A percentile compares a stretch with the other conserved stretches of the same genome.
Evolutionary conservation across 2,888 invertebrate species (phyloP).

Genomic region (Cantharis rustica): DNA sequence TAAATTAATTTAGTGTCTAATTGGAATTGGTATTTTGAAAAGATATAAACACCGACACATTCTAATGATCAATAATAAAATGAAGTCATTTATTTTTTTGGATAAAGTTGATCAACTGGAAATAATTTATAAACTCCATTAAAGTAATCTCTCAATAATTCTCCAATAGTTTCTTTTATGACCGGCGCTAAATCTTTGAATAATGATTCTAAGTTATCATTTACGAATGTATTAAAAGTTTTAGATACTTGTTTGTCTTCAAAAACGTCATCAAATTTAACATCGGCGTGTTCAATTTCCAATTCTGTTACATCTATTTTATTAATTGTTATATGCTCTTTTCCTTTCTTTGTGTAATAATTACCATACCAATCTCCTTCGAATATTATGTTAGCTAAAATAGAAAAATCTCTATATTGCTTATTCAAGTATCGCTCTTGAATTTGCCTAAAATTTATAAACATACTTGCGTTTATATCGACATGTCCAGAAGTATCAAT

Average conservation of each 20-base stretch:
- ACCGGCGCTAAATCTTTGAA: neutral
- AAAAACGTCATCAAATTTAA: neutral
- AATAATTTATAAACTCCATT: neutral
- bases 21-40: too few species aligned
- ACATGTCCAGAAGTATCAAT: neutral
- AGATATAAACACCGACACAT: too few species aligned
- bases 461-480: neutral
- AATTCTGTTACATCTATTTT: neutral
- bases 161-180: neutral
- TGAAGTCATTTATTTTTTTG: neutral
- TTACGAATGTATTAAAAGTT: neutral
- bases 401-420: neutral
- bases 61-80: too few species aligned
- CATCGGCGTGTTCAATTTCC: neutral
- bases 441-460: neutral
- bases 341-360: constrained; percentile 1
- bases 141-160: neutral
- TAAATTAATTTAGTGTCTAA: too few species aligned
- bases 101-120: constrained; percentile 3
- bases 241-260: neutral
- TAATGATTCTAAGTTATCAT: neutral
- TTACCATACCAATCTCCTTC: neutral
- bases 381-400: neutral
- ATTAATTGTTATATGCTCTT: neutral
- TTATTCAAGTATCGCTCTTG: neutral